A percentile compares a stretch with the other conserved stretches of the same genome.
These are phyloP conservation scores for Pseudanteris insignis DNA, from an alignment of 2,888 invertebrate genomes.

Conservation along the genomic window DNA sequence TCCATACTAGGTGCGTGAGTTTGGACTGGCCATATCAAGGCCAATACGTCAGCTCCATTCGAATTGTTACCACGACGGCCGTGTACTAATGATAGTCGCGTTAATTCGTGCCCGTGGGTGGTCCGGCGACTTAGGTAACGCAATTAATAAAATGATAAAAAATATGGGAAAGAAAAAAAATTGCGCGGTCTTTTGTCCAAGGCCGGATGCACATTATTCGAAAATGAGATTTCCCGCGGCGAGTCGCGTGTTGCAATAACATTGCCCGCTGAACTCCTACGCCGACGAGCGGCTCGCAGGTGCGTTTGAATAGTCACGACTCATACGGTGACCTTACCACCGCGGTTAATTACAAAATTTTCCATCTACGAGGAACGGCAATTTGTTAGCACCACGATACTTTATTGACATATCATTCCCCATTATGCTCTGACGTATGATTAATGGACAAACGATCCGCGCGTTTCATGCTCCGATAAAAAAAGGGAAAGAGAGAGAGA, in stretches of 20 bases:
- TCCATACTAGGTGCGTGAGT: too few relatives aligned
- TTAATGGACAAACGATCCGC: constrained; percentile 19
- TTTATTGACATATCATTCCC: constrained; percentile 39
- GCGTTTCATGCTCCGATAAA: constrained; percentile 12
- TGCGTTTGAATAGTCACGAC: constrained; percentile 45
- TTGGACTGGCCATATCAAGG: too few relatives aligned
- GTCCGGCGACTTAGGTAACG: constrained; percentile 14
- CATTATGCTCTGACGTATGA: constrained; percentile 20
- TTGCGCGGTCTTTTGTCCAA: constrained; percentile 21
- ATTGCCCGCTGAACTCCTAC: constrained; percentile 36
- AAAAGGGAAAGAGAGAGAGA: too few relatives aligned
- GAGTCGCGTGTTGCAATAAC: constrained; percentile 44
- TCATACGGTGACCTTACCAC: constrained; percentile 34
- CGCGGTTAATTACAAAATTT: constrained; percentile 38
- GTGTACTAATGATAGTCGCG: too few relatives aligned
- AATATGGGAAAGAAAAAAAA: too few relatives aligned
- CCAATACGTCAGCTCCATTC: too few relatives aligned
- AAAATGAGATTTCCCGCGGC: constrained; percentile 44
- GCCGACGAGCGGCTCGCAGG: constrained; percentile 32
- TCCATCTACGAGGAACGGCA: constrained; percentile 21
- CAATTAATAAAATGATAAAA: too few relatives aligned
- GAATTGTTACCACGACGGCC: too few relatives aligned
- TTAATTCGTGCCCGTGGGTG: too few relatives aligned
- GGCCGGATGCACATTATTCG: constrained; percentile 40
- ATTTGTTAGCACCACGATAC: constrained; percentile 32